Percentiles rank a stretch among this genome's conserved stretches.
Evolutionary conservation across 2,113 vertebrate genomes (phyloP).

Genomic region (Micromys minutus): DNA sequence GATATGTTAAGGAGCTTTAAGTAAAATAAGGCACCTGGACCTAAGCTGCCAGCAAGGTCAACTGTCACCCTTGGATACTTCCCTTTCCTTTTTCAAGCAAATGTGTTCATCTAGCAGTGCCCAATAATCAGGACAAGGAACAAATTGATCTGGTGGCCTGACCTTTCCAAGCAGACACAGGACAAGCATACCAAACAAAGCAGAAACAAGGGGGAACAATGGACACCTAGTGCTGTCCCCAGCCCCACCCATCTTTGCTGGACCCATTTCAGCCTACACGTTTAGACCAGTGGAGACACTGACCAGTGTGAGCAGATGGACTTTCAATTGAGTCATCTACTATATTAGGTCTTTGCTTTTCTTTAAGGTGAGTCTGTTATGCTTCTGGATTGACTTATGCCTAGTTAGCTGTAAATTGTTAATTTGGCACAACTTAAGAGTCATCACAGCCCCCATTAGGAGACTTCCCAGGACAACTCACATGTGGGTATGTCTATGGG

Average conservation of each 20-base stretch:
- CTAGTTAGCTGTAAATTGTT: not conserved
- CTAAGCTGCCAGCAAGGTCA: not conserved
- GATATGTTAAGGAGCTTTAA: not conserved
- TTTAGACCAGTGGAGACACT: too few relatives aligned
- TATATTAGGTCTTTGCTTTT: fast-evolving
- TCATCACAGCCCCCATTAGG: too few relatives aligned
- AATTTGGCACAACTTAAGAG: not conserved
- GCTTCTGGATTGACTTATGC: not conserved
- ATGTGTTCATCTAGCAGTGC: not conserved
- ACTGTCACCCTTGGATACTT: not conserved
- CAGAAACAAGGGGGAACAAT: not conserved
- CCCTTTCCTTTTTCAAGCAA: not conserved
- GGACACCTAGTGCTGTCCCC: not conserved
- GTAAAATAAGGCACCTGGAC: not conserved
- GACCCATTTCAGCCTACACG: too few relatives aligned
- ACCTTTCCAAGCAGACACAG: not conserved
- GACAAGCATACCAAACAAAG: not conserved
- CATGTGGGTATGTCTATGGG: too few relatives aligned
- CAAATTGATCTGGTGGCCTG: not conserved
- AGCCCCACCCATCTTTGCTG: not conserved
- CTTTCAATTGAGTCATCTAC: not conserved
- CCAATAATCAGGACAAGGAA: not conserved
- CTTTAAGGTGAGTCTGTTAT: too few relatives aligned
- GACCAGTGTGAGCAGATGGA: not conserved
- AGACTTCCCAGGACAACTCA: not conserved